These are phyloP conservation scores for Heterochromis multidens DNA, from an alignment of 2,113 vertebrate genomes.

Conservation along the genomic window DNA sequence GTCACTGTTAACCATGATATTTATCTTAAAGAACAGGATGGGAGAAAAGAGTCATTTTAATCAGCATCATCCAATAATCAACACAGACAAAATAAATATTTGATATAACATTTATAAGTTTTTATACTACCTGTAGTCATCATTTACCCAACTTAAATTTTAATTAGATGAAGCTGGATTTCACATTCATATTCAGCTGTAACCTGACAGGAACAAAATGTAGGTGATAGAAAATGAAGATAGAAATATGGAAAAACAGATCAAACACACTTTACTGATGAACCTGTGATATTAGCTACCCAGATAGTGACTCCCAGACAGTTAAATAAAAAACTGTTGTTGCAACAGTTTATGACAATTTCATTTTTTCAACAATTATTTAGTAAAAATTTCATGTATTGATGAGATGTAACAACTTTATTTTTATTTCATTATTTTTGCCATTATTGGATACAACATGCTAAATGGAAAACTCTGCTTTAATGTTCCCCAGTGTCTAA, in stretches of 20 bases:
- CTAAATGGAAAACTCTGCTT: background rate
- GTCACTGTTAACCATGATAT: background rate
- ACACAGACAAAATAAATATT: too few relatives aligned
- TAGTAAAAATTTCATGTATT: background rate
- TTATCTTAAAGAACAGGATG: too few relatives aligned
- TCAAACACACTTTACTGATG: fast-evolving
- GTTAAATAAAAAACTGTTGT: background rate
- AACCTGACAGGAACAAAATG: background rate
- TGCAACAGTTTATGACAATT: background rate
- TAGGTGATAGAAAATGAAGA: background rate
- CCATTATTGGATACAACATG: background rate
- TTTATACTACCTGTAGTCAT: background rate
- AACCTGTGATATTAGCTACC: background rate
- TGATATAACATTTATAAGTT: too few relatives aligned
- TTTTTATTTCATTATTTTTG: background rate
- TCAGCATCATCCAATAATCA: too few relatives aligned
- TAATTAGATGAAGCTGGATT: background rate
- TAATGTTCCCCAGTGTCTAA: background rate
- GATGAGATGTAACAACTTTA: background rate
- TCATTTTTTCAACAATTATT: background rate
- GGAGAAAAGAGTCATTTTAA: too few relatives aligned
- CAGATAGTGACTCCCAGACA: background rate
- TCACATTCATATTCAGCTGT: background rate
- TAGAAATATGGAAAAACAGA: background rate
- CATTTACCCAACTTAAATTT: background rate